Percentiles rank a stretch among this genome's conserved stretches.
Evolutionary conservation across 2,888 invertebrate species (phyloP).

Genomic region (Sphecodes monilicornis): DNA sequence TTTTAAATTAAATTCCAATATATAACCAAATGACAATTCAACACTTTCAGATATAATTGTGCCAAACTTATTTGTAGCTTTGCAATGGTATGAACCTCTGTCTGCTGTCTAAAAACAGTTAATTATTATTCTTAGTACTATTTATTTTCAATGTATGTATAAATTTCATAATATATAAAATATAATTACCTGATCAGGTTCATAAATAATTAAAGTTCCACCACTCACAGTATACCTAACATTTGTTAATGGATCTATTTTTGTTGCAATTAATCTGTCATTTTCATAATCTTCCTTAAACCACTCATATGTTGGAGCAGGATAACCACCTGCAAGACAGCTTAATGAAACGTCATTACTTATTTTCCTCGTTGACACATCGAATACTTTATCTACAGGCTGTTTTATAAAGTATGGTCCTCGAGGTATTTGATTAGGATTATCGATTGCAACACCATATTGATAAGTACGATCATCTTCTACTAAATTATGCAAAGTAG

Average conservation of each 20-base stretch:
- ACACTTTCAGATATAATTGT: slow-evolving; percentile 95
- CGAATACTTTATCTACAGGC: slow-evolving; percentile 93
- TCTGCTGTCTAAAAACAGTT: slow-evolving; percentile 87
- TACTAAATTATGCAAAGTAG: slow-evolving; percentile 89
- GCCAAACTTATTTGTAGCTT: slow-evolving; percentile 95
- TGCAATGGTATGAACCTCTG: slow-evolving; percentile 95
- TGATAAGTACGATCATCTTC: slow-evolving; percentile 92
- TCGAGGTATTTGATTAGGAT: slow-evolving; percentile 92
- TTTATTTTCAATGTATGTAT: neutral
- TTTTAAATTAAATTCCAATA: slow-evolving; percentile 95
- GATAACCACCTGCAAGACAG: slow-evolving; percentile 94
- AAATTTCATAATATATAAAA: slow-evolving; percentile 18
- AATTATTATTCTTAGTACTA: slow-evolving; percentile 2
- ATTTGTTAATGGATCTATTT: slow-evolving; percentile 92
- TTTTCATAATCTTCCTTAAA: slow-evolving; percentile 94
- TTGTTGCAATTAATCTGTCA: slow-evolving; percentile 89
- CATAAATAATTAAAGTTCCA: slow-evolving; percentile 94
- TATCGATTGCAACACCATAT: slow-evolving; percentile 93
- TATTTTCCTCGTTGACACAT: slow-evolving; percentile 89
- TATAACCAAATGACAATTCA: slow-evolving; percentile 93
- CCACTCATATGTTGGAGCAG: slow-evolving; percentile 96
- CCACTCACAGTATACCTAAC: slow-evolving; percentile 94
- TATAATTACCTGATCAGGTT: slow-evolving; percentile 88
- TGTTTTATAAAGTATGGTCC: slow-evolving; percentile 96
- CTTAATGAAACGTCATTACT: slow-evolving; percentile 91